Base-by-base conservation (phyloP, 2,113 vertebrate genomes). In the Theropithecus gelada region DNA sequence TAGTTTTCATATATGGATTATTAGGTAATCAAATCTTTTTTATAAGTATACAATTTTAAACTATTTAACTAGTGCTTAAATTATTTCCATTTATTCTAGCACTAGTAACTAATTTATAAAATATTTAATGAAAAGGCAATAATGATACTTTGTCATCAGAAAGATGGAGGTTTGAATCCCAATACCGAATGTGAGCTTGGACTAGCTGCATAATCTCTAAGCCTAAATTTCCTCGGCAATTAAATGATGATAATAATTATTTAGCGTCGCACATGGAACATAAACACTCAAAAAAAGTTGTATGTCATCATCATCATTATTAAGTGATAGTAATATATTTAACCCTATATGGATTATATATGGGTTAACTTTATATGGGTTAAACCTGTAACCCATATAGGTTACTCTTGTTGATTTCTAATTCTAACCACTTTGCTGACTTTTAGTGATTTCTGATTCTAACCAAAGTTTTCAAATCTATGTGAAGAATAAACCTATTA, bases 381-480 rank as follows among this genome's bases (percentile, higher is more conserved):
- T 64, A 64, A 64, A 64, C 30, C 61, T 14, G 5, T 32, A 64
- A 64, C 61, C 61, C 12, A 32, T 32, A 64, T 64, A 64, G 27
- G 5, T 64, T 64, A 64, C 61, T 64, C 12, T 64, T 64, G 61
- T 27, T 64, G 61, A 64, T 64, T 64, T 64, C 61, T 64, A 64
- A 64, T 64, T 64, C 61, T 64, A 59, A 59, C 22, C 57, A 59
- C 57, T 59, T 79, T 81, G 16, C 30, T 88, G 45, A 82, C 18
- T 66, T 8, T 50, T 86, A 40, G 8, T 88, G n/a, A 96, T 76
- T 59, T 88, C 32, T 88, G 55, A 48, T 70, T 95, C 11, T 79
- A 76, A 75, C 10, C 40, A 85, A 38, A 79, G 23, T 88, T 95
- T 95, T 86, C 40, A 96, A 76, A 86, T 92, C 72, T 73, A 9